phyloP scores from a whole-genome alignment of 2,113 vertebrate species.

The Megalops atlanticus region DNA sequence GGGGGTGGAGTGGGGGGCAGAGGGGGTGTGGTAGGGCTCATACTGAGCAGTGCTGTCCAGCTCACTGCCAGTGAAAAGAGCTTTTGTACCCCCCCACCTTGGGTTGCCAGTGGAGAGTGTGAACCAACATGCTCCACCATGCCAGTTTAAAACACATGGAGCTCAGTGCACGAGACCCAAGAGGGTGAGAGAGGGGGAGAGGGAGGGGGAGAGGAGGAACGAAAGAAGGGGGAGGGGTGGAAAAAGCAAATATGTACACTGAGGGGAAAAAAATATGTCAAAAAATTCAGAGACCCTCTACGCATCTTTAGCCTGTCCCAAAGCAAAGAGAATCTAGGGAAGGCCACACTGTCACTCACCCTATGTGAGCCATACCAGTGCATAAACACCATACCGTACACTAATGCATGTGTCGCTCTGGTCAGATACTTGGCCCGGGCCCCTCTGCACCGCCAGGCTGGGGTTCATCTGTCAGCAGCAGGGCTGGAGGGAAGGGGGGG shows the following conservation, averaged over 20 bases:
- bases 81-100: constrained; percentile 50
- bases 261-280: too few species aligned
- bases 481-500: neutral
- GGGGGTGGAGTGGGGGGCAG: too few species aligned
- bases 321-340: neutral
- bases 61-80: constrained; percentile 57
- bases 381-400: neutral
- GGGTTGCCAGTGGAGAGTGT: neutral
- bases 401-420: neutral
- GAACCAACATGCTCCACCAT: neutral
- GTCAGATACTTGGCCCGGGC: neutral
- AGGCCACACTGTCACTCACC: too few species aligned
- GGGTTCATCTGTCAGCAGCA: neutral
- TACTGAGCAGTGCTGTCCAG: constrained; percentile 26
- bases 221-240: too few species aligned
- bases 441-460: neutral
- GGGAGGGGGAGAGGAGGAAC: too few species aligned
- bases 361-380: too few species aligned
- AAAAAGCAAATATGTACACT: too few species aligned
- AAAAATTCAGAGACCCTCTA: too few species aligned
- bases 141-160: too few species aligned
- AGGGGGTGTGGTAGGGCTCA: neutral
- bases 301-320: neutral
- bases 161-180: too few species aligned
- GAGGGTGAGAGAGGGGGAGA: too few species aligned